These are phyloP conservation scores for Dexiosoma caninum DNA, from an alignment of 2,888 invertebrate genomes.

Conservation along the genomic window DNA sequence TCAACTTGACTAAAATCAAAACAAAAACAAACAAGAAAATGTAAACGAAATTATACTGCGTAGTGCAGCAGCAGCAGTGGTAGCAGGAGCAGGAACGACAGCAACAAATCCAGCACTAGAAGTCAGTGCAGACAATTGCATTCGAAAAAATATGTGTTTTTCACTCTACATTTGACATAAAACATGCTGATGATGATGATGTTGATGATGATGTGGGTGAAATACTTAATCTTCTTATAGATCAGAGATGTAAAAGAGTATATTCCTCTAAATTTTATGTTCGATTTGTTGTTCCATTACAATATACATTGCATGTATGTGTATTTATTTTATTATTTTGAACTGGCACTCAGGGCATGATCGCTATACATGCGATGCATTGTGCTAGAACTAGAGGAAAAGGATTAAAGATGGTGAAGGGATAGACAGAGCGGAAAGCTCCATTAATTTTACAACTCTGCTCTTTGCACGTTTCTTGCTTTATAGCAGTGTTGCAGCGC, in stretches of 20 bases:
- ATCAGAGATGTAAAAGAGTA: neutral
- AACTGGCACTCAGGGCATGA: too few species aligned
- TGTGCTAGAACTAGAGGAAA: too few species aligned
- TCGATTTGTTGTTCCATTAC: neutral
- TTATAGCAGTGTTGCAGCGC: too few species aligned
- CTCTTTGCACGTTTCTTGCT: too few species aligned
- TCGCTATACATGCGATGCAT: too few species aligned
- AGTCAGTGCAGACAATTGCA: slow-evolving; percentile 19
- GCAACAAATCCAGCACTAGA: neutral
- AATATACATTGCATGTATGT: neutral
- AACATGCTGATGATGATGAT: too few species aligned
- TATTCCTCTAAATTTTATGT: neutral
- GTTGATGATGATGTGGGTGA: slow-evolving; percentile 48
- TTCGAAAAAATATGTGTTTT: slow-evolving; percentile 23
- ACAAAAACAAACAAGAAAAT: neutral
- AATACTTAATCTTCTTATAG: slow-evolving; percentile 3
- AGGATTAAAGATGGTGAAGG: too few species aligned
- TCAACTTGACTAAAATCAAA: slow-evolving; percentile 24
- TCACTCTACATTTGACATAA: slow-evolving; percentile 35
- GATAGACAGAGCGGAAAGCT: too few species aligned
- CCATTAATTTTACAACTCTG: too few species aligned
- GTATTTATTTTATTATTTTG: too few species aligned
- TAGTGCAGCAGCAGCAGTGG: neutral
- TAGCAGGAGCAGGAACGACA: neutral
- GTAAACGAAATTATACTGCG: slow-evolving; percentile 36